Conservation (phyloP, 2,113 vertebrate species). For the Eonycteris spelaea region DNA sequence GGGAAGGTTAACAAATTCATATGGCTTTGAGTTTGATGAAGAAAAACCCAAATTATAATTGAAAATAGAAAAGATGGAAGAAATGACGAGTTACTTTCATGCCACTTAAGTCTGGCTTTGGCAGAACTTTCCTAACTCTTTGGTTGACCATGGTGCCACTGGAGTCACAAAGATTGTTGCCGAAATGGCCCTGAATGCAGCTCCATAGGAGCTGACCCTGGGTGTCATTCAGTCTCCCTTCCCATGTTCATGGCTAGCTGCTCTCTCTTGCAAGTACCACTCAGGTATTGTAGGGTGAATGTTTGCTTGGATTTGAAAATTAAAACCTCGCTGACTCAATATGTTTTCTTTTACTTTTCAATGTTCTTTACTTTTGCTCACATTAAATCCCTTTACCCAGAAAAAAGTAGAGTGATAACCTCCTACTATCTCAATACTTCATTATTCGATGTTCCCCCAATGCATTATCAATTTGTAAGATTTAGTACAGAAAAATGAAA, state of each 20-base stretch:
- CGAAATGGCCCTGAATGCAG: neutral
- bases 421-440: neutral
- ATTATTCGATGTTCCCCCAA: neutral
- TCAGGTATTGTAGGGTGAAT: neutral
- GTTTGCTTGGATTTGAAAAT: neutral
- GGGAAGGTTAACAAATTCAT: slow-evolving; percentile 45
- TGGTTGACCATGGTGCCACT: neutral
- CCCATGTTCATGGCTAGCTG: neutral
- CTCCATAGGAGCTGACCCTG: neutral
- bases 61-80: neutral
- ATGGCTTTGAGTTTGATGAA: neutral
- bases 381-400: neutral
- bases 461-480: neutral
- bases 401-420: neutral
- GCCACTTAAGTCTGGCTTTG: too few species aligned
- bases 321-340: neutral
- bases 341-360: neutral
- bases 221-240: neutral
- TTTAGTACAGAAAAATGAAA: neutral
- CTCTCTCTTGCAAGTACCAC: neutral
- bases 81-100: neutral
- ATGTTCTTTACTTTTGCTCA: neutral
- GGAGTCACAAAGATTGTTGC: neutral
- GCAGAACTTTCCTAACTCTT: neutral
- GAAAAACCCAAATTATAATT: neutral